Base-by-base conservation (phyloP, 2,888 invertebrate genomes). In the Tupiocoris notatus region DNA sequence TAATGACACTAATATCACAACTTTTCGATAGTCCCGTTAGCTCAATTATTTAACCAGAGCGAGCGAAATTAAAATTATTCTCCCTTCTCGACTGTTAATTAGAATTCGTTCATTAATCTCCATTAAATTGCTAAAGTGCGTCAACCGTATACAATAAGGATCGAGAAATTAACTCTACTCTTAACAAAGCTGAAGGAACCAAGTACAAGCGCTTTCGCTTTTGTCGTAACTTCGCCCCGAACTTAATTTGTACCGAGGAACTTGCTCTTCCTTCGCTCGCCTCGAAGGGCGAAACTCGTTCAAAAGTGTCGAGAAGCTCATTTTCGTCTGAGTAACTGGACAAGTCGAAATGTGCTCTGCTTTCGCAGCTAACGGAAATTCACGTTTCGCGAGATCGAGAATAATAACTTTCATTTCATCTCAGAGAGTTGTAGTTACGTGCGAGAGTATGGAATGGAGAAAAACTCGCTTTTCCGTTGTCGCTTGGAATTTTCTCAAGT, bases 31-130 rank as follows among this genome's bases (percentile, higher is more conserved):
- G 6, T 12, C 39, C 12, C 39, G 39, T 39, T 39, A 39, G 12
- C 39, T 12, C 39, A 7, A 39, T 39, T 39, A 39, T 39, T 39
- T 39, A 3, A 39, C 39, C 6, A 39, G 39, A 39, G 39, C 39
- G 39, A 39, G 12, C 39, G 6, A 12, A 39, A 39, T 39, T 39
- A 39, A 39, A 39, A 39, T 39, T 3, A 39, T 39, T 18, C 6
- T n/a, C 59, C 59, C 59, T n/a, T 18, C 59, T 9, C 18, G 16
- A 64, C 24, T 20, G 9, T 39, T 66, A 66, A 66, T 66, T 66
- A 54, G 54, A 66, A 66, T 66, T 66, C 9, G 54, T 66, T 25
- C 66, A 66, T 66, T 66, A 66, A 39, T 39, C 66, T 25, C 66
- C 20, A 66, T 66, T 66, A 66, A 66, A 25, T 39, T 39, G 39